Conservation (phyloP, 2,888 invertebrate species). For the Hydriomena furcata region DNA sequence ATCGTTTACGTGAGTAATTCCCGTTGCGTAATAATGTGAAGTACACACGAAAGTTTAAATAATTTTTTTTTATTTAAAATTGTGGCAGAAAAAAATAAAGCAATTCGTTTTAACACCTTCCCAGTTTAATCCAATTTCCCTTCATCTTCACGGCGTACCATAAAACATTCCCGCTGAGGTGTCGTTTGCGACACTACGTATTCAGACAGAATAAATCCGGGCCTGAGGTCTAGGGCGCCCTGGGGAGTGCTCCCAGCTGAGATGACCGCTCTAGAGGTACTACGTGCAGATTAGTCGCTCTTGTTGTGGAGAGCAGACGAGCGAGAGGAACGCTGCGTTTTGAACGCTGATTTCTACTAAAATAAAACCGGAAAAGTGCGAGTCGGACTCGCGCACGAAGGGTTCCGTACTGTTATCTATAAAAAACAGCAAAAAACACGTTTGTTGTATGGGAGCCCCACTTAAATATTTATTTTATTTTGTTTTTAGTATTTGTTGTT, state of each 20-base stretch:
- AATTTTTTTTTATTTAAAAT: no score
- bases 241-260: slow-evolving; percentile 75
- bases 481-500: no score
- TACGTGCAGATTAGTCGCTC: slow-evolving; percentile 74
- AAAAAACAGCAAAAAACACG: no score
- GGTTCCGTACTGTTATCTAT: no score
- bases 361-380: no score
- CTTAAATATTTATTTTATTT: no score
- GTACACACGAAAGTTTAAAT: no score
- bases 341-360: slow-evolving; percentile 2
- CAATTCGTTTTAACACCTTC: slow-evolving; percentile 30
- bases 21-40: no score
- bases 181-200: slow-evolving; percentile 64
- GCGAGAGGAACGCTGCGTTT: slow-evolving; percentile 45
- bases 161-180: slow-evolving; percentile 73
- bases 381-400: no score
- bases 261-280: slow-evolving; percentile 78
- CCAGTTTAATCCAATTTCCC: slow-evolving; percentile 64
- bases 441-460: no score
- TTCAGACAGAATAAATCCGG: slow-evolving; percentile 78
- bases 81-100: slow-evolving; percentile 4
- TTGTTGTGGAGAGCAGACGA: slow-evolving; percentile 52
- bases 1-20: no score
- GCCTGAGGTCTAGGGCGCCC: slow-evolving; percentile 72
- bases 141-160: slow-evolving; percentile 51